A percentile compares a stretch with the other conserved stretches of the same genome.
Evolutionary conservation across 2,113 vertebrate species (phyloP).

Genomic region (Elanoides forficatus): DNA sequence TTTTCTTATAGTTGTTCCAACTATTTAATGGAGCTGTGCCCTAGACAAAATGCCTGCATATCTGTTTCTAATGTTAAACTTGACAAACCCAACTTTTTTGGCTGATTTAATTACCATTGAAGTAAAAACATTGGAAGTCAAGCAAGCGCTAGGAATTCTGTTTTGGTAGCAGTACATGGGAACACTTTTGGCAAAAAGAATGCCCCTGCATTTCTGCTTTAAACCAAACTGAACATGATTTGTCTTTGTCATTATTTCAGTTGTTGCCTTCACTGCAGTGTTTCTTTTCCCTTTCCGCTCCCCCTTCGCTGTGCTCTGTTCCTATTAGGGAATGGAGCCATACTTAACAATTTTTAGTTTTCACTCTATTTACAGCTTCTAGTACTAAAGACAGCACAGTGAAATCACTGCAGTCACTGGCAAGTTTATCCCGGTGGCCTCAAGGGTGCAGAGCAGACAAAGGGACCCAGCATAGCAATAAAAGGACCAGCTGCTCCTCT

Average conservation of each 20-base stretch:
- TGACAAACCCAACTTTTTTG: background rate
- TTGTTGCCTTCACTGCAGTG: background rate
- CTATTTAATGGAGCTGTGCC: background rate
- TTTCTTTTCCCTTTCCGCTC: background rate
- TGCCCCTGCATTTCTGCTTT: background rate
- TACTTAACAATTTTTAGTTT: background rate
- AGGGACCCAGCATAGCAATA: conserved; percentile 8
- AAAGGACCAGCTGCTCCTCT: conserved; percentile 55
- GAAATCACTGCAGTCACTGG: background rate
- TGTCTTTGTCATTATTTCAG: background rate
- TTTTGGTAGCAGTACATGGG: background rate
- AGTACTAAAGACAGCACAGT: background rate
- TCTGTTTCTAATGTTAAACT: background rate
- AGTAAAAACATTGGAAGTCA: background rate
- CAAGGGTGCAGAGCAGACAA: conserved; percentile 55
- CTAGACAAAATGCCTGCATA: background rate
- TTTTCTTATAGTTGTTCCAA: background rate
- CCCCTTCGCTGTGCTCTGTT: background rate
- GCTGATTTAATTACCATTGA: background rate
- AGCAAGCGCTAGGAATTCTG: background rate
- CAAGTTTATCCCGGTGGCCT: conserved; percentile 17
- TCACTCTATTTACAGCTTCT: background rate
- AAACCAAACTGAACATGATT: background rate
- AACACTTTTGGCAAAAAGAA: background rate
- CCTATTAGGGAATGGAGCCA: background rate